Base-by-base conservation (phyloP, 2,113 vertebrate species). In the Oryzias melastigma region DNA sequence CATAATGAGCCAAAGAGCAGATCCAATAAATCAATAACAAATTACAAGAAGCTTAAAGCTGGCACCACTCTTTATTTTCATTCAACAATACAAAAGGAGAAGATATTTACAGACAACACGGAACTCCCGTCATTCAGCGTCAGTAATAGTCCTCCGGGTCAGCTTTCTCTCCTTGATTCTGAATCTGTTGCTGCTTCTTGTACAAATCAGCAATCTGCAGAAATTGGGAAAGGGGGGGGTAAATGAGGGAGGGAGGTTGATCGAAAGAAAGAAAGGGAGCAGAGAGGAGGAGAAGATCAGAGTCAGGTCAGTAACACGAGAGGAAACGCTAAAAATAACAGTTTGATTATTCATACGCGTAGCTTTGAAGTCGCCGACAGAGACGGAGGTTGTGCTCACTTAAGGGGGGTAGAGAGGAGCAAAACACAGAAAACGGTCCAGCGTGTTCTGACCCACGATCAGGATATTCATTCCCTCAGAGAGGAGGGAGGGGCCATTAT, bases 161-260 rank as follows among this genome's bases (percentile, higher is more conserved):
- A 0, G 51, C 80, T 54, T 89, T 91, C 41, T 91, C 91, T 7
- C 89, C 90, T 70, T 93, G 94, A 62, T 95, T 97, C 86, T 95
- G 95, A 64, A 96, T 94, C 90, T 95, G 94, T 82, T 95, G 95
- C 82, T 97, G 95, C 78, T 91, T 94, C 82, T 58, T 84, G 84
- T 96, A 97, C 62, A 97, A 78, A 47, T 86, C 87, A 5, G 95
- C 95, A 44, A 97, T 94, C 95, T 97, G 87, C 53, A 35, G 59
- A 52, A 42, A 52, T 20, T 4, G 27, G 49, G 61, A n/a, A 27
- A 52, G 58, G 43, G 19, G 55, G 35, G 40, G 53, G 22, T 25
- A 16, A 43, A 52, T 43, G 67, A 61, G 24, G 29, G 15, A 42
- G 13, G 53, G 0, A 14, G 49, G 56, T 49, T 48, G 68, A 50